Base-by-base conservation (phyloP, 2,888 invertebrate genomes). In the Pecten maximus region DNA sequence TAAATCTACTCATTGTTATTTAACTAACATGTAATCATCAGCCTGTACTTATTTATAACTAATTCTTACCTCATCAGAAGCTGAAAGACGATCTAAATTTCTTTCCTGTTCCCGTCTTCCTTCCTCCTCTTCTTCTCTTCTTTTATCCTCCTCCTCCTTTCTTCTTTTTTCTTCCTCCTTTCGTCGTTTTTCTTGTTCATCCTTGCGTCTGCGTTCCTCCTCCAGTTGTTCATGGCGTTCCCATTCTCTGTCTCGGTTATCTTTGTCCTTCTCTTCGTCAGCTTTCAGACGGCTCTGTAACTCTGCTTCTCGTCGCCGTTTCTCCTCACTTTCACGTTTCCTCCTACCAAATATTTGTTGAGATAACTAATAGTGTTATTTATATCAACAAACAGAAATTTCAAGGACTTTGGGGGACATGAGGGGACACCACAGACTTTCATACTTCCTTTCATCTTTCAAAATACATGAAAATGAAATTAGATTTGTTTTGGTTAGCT, bases 61-160 rank as follows among this genome's bases (percentile, higher is more conserved):
- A 54, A n/a, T 39, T 90, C 91, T 90, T 87, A 94, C 94, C 92
- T 94, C 93, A 90, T 94, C 94, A 87, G 93, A 93, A 87, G 91
- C 92, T 39, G 93, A 92, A 40, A 92, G 89, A 88, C 74, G 74
- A 74, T 74, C 74, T 74, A 74, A 74, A 74, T 92, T 89, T 0
- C 89, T 91, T 88, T 93, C 92, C 48, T 92, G 91, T 48, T 91
- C 92, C 15, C 89, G 91, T 90, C 92, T 91, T 91, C 92, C 90
- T 91, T 91, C 88, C 19, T 93, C 91, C 39, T 91, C 89, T 40
- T 93, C 90, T 3, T 88, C 87, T 74, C 91, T 89, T 87, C 88
- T 90, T 74, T 89, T 90, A 44, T 92, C 90, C 90, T 90, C 35
- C 90, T 90, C 40, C 54, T 48, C 40, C 91, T 88, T 40, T 94